Percentiles rank a stretch among this genome's conserved stretches.
These are phyloP conservation scores for Plutella xylostella DNA, from an alignment of 2,888 invertebrate species.

Conservation along the genomic window DNA sequence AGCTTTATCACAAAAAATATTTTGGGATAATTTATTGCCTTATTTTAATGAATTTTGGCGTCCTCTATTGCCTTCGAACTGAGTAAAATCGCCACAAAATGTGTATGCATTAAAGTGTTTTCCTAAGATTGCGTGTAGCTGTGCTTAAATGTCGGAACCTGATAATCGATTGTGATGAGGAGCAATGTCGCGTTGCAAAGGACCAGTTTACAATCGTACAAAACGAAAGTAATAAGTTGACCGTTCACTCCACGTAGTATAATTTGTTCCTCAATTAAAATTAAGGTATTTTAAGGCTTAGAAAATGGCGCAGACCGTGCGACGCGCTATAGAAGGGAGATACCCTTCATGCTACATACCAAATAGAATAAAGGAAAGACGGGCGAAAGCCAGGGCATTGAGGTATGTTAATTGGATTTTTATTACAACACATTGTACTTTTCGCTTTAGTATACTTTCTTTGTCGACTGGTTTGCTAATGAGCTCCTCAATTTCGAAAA, in stretches of 20 bases:
- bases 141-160: conserved; percentile 17
- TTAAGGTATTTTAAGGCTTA: conserved; percentile 15
- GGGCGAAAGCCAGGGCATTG: conserved; percentile 73
- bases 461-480: too few relatives aligned
- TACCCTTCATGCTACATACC: conserved; percentile 82
- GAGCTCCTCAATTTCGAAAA: too few relatives aligned
- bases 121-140: conserved; percentile 10
- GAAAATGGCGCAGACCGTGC: conserved; percentile 79
- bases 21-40: too few relatives aligned
- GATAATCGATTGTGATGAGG: conserved; percentile 26
- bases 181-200: conserved; percentile 55
- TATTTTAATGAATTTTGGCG: too few relatives aligned
- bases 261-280: conserved; percentile 21
- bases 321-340: conserved; percentile 78
- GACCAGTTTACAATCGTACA: conserved; percentile 60
- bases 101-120: too few relatives aligned
- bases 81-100: too few relatives aligned
- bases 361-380: conserved; percentile 79
- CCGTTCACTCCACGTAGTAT: conserved; percentile 31
- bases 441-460: too few relatives aligned
- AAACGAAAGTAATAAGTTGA: conserved; percentile 65
- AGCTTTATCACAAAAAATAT: too few relatives aligned
- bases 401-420: too few relatives aligned
- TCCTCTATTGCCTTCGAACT: too few relatives aligned
- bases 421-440: too few relatives aligned